Conservation (phyloP, 2,797 vertebrate genomes). For the Spondyliosoma cantharus region DNA sequence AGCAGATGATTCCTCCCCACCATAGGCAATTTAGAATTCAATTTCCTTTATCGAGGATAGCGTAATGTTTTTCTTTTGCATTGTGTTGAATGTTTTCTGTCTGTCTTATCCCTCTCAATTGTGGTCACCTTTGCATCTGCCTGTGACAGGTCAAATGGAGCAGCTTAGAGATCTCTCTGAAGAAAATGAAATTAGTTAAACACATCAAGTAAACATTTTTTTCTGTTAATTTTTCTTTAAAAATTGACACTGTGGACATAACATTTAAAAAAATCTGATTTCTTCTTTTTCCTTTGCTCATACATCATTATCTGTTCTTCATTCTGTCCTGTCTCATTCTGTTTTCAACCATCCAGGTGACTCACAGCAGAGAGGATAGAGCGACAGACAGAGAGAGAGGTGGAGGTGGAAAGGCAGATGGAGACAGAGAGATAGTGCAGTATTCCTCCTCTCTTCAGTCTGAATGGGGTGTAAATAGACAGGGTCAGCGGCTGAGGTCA, state of each 20-base stretch:
- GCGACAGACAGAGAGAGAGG: constrained; percentile 1
- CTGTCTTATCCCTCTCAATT: neutral
- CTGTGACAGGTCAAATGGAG: constrained; percentile 22
- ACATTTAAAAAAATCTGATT: neutral
- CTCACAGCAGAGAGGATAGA: constrained; percentile 10
- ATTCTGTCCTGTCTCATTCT: constrained; percentile 24
- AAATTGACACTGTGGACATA: neutral
- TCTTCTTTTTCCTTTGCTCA: constrained; percentile 26
- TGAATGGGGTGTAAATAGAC: constrained; percentile 75
- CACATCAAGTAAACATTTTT: neutral
- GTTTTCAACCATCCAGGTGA: constrained; percentile 14
- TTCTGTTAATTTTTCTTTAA: neutral
- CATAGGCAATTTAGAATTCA: constrained; percentile 64
- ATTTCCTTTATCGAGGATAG: constrained; percentile 71
- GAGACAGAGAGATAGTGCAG: constrained; percentile 23
- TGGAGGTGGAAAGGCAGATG: constrained; percentile 13
- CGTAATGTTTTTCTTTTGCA: constrained; percentile 70
- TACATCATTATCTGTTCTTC: constrained; percentile 35
- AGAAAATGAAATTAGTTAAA: neutral
- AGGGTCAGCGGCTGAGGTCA: constrained; percentile 71
- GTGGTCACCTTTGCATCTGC: constrained; percentile 10
- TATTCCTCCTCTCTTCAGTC: constrained; percentile 53
- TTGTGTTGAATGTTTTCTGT: constrained; percentile 30
- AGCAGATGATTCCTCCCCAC: constrained; percentile 42
- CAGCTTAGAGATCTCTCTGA: neutral